phyloP scores from a whole-genome alignment of 2,113 vertebrate species.

The Pedionomus torquatus region DNA sequence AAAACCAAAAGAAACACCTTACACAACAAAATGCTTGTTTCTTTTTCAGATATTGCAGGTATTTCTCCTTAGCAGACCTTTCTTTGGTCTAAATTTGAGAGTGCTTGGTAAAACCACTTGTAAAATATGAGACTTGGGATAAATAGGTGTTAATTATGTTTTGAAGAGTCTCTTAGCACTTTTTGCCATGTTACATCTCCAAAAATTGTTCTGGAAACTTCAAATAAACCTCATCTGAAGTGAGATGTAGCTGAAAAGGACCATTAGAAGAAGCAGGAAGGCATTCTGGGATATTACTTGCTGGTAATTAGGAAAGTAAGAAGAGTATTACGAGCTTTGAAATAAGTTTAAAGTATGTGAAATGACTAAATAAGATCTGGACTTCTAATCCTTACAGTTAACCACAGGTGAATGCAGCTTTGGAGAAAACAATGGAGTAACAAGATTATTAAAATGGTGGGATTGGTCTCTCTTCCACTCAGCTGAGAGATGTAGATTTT shows the following conservation, averaged over 20 bases:
- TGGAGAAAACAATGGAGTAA: background rate
- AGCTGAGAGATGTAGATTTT: background rate
- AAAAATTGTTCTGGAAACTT: slow-evolving; percentile 46
- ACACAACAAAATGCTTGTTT: background rate
- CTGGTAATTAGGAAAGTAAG: background rate
- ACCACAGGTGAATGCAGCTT: background rate
- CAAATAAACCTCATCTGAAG: slow-evolving; percentile 39
- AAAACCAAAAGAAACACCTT: background rate
- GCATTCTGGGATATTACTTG: slow-evolving; percentile 5
- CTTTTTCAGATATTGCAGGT: background rate
- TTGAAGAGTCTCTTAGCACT: slow-evolving; percentile 39
- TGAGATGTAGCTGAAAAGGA: slow-evolving; percentile 39
- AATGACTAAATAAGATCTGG: background rate
- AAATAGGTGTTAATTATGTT: slow-evolving; percentile 63
- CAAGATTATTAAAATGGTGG: background rate
- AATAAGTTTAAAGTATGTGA: slow-evolving; percentile 2
- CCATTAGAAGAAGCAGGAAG: background rate
- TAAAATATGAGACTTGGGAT: background rate
- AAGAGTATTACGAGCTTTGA: background rate
- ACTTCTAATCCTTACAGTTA: background rate
- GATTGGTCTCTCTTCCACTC: background rate
- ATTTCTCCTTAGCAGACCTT: background rate
- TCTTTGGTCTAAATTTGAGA: background rate
- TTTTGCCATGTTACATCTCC: slow-evolving; percentile 15
- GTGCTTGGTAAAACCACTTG: background rate